Base-by-base conservation (phyloP, 2,888 invertebrate genomes). In the Mesorhabditis spiculigera region DNA sequence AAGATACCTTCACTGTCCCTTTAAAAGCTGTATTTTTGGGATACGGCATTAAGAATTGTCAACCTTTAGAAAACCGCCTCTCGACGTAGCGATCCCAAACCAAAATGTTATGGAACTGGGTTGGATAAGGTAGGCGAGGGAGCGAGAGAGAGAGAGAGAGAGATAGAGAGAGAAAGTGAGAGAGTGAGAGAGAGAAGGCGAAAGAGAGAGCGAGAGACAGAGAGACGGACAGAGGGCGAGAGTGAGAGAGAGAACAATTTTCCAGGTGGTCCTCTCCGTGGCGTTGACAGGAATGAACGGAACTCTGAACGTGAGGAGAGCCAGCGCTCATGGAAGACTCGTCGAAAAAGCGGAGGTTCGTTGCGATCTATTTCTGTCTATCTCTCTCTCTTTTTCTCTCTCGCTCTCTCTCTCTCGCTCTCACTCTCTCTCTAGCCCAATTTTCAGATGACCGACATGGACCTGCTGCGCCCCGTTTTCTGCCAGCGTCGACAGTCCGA, bases 361-460 rank as follows among this genome's bases (percentile, higher is more conserved):
- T 50, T 50, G 58, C n/a, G 28, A 28, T 28, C 28, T 28, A 28
- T 28, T 28, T 28, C 28, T 28, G 28, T 28, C 28, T 28, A 28
- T 28, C 28, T 28, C 28, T 28, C 28, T 28, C 28, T 28, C 28
- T 28, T 3, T 1, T 3, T 28, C 28, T 28, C 28, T 1, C 28
- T 28, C 28, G 1, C 28, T 28, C 28, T 28, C 28, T 3, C n/a
- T 28, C 28, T 28, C 28, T 28, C 28, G 28, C 28, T 28, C 28
- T 28, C 28, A 28, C 28, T 28, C 28, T 28, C 28, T 28, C 28
- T 28, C 28, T 3, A 28, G 28, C 28, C 28, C 28, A 28, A 28
- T 28, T 50, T 50, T 50, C 58, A 50, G 58, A n/a, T n/a, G 58
- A 50, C 58, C n/a, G 58, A 50, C 58, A 50, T 50, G 58, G 58